A percentile compares a stretch with the other conserved stretches of the same genome.
Conservation (phyloP, 2,797 vertebrate species). For the Coreius guichenoti region DNA sequence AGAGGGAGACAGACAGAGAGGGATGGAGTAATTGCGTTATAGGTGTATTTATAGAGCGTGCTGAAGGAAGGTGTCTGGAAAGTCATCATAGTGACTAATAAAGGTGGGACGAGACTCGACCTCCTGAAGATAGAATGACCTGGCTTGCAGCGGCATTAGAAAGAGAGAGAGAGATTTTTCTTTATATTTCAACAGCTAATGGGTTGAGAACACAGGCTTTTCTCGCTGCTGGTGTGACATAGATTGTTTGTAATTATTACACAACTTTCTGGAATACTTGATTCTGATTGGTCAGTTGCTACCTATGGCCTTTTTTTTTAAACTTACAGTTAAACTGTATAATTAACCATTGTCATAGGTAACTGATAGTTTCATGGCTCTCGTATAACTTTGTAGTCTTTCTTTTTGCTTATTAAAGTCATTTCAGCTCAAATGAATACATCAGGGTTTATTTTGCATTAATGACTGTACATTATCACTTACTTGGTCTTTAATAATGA, state of each 20-base stretch:
- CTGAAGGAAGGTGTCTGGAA: conserved; percentile 59
- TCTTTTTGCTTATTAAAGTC: not conserved
- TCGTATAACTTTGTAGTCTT: not conserved
- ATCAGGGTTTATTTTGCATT: too few species aligned
- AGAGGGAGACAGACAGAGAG: conserved; percentile 25
- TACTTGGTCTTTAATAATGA: not conserved
- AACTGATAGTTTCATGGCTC: not conserved
- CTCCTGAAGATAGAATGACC: conserved; percentile 46
- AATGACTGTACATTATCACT: not conserved
- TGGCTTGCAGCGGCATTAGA: not conserved
- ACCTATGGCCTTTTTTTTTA: not conserved
- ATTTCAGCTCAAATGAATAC: not conserved
- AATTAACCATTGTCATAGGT: not conserved
- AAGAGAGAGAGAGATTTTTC: not conserved
- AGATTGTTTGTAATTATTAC: conserved; percentile 21
- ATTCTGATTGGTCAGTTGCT: conserved; percentile 6
- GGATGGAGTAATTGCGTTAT: conserved; percentile 56
- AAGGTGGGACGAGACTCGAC: conserved; percentile 48
- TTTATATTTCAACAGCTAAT: conserved; percentile 36
- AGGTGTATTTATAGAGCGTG: conserved; percentile 54
- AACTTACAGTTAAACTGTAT: not conserved
- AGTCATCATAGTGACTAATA: conserved; percentile 62
- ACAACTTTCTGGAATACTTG: not conserved
- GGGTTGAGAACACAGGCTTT: conserved; percentile 2
- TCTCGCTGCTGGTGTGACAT: not conserved